Conservation (phyloP, 2,797 vertebrate genomes). For the Hipposideros larvatus region DNA sequence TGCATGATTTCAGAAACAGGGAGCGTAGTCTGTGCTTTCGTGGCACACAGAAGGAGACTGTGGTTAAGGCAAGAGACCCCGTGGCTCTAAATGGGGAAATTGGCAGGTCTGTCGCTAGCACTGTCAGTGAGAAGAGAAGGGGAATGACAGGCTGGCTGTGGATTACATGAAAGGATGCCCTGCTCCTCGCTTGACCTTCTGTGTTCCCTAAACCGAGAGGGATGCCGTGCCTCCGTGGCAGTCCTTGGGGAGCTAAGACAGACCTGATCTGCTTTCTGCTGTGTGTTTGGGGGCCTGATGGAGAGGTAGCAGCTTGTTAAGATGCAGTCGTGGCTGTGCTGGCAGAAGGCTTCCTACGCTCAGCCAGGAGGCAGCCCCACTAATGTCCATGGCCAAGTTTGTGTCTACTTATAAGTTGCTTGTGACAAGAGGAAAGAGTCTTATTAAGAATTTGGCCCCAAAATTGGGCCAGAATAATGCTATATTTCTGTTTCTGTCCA, state of each 20-base stretch:
- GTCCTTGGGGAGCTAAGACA: constrained; percentile 42
- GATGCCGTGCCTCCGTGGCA: background rate
- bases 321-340: background rate
- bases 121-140: constrained; percentile 65
- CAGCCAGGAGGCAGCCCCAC: background rate
- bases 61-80: constrained; percentile 68
- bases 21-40: constrained; percentile 61
- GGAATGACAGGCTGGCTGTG: constrained; percentile 3
- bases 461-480: constrained; percentile 25
- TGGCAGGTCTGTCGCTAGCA: constrained; percentile 56
- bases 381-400: background rate
- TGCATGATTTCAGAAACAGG: constrained; percentile 64
- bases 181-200: constrained; percentile 38
- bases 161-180: constrained; percentile 49
- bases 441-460: constrained; percentile 35
- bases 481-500: background rate
- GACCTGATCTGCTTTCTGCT: constrained; percentile 6
- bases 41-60: constrained; percentile 69
- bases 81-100: constrained; percentile 66
- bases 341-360: background rate
- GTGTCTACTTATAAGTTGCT: constrained; percentile 17
- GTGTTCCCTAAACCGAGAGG: constrained; percentile 46
- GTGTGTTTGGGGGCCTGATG: background rate
- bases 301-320: constrained; percentile 51
- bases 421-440: constrained; percentile 26